Percentiles rank a stretch among this genome's conserved stretches.
These are phyloP conservation scores for Polylopha cassiicola DNA, from an alignment of 2,888 invertebrate genomes.

Conservation along the genomic window DNA sequence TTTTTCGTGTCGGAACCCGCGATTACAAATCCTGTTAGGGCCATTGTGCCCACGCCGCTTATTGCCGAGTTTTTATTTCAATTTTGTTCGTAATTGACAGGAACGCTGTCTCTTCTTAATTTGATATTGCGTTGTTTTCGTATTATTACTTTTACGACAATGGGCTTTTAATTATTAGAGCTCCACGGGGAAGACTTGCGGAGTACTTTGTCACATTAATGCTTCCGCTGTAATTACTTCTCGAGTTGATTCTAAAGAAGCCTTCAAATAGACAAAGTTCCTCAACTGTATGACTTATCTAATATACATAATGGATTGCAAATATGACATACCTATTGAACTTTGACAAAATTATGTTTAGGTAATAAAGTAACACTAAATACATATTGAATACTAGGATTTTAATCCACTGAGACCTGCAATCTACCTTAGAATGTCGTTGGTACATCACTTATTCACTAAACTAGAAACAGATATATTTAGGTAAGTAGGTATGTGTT, in stretches of 20 bases:
- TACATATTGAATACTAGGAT: too few species aligned
- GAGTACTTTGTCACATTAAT: constrained; percentile 20
- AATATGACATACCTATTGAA: background rate
- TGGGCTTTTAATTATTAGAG: constrained; percentile 29
- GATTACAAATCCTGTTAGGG: constrained; percentile 59
- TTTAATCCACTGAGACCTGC: too few species aligned
- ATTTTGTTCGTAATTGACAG: constrained; percentile 60
- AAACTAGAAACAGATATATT: too few species aligned
- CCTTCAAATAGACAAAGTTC: constrained; percentile 9
- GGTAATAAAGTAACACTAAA: too few species aligned
- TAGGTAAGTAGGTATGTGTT: too few species aligned
- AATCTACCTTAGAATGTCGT: too few species aligned
- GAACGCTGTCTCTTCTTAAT: constrained; percentile 52
- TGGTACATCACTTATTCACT: too few species aligned
- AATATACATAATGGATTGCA: background rate
- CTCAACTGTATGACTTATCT: constrained; percentile 5
- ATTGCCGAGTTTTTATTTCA: constrained; percentile 57
- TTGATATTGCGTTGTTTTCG: constrained; percentile 52
- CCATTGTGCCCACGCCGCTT: constrained; percentile 46
- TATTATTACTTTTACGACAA: constrained; percentile 50
- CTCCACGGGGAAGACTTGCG: constrained; percentile 21
- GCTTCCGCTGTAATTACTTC: constrained; percentile 14
- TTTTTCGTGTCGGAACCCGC: constrained; percentile 45
- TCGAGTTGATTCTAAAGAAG: constrained; percentile 10
- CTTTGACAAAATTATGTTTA: too few species aligned